phyloP scores from a whole-genome alignment of 2,113 vertebrate species.

The Callithrix jacchus region DNA sequence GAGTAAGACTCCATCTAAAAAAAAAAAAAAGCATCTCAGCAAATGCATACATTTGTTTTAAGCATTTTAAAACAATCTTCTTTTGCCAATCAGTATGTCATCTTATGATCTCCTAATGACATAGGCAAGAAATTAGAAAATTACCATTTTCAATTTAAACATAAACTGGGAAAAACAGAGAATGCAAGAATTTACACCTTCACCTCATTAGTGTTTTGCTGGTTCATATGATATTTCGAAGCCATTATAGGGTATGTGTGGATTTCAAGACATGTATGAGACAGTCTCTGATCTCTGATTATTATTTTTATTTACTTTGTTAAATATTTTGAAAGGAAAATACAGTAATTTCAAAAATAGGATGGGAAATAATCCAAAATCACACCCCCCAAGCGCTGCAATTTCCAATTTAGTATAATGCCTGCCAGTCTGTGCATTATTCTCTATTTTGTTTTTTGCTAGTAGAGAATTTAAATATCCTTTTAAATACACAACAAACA shows the following conservation, averaged over 20 bases:
- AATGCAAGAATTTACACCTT: not conserved
- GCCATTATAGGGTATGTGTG: not conserved
- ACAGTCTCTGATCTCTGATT: not conserved
- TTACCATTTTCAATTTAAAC: not conserved
- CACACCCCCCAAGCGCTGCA: not conserved
- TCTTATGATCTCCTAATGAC: not conserved
- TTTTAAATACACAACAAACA: not conserved
- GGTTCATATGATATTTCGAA: not conserved
- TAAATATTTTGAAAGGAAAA: not conserved
- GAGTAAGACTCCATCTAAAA: no score
- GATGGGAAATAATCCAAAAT: not conserved
- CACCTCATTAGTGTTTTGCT: not conserved
- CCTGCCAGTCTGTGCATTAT: not conserved
- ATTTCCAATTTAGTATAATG: not conserved
- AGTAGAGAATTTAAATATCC: not conserved
- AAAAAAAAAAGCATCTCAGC: no score
- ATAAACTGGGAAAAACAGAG: not conserved
- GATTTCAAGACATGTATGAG: not conserved
- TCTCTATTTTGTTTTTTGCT: not conserved
- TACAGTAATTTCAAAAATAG: not conserved
- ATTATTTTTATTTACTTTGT: not conserved
- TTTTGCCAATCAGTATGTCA: not conserved
- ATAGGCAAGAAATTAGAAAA: not conserved
- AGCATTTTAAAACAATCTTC: not conserved
- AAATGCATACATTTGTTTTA: not conserved